A percentile compares a stretch with the other conserved stretches of the same genome.
Conservation (phyloP, 2,888 invertebrate genomes). For the Yponomeuta evonymella region DNA sequence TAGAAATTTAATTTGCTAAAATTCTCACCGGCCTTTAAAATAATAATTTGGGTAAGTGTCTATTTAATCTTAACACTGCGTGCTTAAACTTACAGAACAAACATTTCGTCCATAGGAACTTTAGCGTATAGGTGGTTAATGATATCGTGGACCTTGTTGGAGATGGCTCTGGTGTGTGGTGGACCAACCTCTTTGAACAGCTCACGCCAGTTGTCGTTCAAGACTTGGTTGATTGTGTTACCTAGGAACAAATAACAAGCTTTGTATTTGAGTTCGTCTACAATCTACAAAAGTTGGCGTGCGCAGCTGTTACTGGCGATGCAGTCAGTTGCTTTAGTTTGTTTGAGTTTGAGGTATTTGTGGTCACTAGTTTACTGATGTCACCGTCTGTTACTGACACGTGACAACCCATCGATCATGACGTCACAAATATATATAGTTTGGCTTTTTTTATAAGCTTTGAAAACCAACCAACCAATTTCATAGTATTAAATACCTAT, state of each 20-base stretch:
- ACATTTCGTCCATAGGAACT: conserved; percentile 24
- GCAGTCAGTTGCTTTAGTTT: too few relatives aligned
- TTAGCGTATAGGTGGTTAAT: conserved; percentile 25
- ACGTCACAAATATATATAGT: too few relatives aligned
- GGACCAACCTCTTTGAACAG: conserved; percentile 28
- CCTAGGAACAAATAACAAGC: conserved; percentile 21
- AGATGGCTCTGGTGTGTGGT: conserved; percentile 23
- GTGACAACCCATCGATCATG: too few relatives aligned
- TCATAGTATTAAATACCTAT: too few relatives aligned
- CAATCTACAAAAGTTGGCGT: neutral
- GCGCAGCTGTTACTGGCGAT: too few relatives aligned
- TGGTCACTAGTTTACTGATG: too few relatives aligned
- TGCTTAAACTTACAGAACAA: conserved; percentile 17
- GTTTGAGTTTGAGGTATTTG: too few relatives aligned
- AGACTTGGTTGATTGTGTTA: conserved; percentile 26
- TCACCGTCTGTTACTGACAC: too few relatives aligned
- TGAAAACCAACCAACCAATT: too few relatives aligned
- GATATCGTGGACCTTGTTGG: conserved; percentile 23
- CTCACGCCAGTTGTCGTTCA: conserved; percentile 30
- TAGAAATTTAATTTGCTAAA: neutral
- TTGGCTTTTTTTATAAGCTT: too few relatives aligned
- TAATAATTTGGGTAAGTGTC: neutral
- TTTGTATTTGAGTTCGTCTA: neutral
- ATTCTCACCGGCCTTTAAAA: conserved; percentile 4
- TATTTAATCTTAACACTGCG: neutral